These are phyloP conservation scores for Euclidia mi DNA, from an alignment of 2,888 invertebrate genomes.

Conservation along the genomic window DNA sequence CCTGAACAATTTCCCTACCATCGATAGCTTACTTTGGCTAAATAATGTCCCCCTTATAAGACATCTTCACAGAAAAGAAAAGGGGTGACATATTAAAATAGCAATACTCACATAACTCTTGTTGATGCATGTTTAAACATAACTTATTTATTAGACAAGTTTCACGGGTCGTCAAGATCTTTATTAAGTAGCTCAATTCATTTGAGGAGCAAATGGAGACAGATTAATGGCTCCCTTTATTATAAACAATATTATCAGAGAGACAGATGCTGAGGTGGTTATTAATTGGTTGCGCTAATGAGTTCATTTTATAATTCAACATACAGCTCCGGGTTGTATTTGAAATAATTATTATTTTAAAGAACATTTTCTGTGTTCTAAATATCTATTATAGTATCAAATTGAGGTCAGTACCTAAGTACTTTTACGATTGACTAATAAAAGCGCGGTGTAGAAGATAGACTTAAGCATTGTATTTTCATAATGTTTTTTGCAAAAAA, in stretches of 20 bases:
- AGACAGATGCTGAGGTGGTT: slow-evolving; percentile 51
- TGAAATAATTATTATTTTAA: too few relatives aligned
- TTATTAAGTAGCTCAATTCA: slow-evolving; percentile 76
- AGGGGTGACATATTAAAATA: slow-evolving; percentile 24
- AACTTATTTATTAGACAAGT: slow-evolving; percentile 58
- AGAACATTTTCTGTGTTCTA: too few relatives aligned
- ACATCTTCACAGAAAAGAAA: slow-evolving; percentile 7
- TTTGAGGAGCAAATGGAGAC: slow-evolving; percentile 62
- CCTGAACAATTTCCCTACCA: background rate
- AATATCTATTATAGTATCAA: too few relatives aligned
- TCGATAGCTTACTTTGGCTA: background rate
- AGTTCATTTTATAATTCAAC: slow-evolving; percentile 20
- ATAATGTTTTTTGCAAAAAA: too few relatives aligned
- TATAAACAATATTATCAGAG: slow-evolving; percentile 68
- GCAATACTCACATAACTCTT: slow-evolving; percentile 23
- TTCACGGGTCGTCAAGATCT: slow-evolving; percentile 60
- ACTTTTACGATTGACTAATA: too few relatives aligned
- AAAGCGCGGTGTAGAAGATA: too few relatives aligned
- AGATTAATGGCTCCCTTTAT: slow-evolving; percentile 69
- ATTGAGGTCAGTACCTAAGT: too few relatives aligned
- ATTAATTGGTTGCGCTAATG: slow-evolving; percentile 41
- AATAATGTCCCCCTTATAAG: slow-evolving; percentile 1
- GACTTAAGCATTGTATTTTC: too few relatives aligned
- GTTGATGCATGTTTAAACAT: slow-evolving; percentile 45
- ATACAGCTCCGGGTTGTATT: background rate